Evolutionary conservation across 2,797 vertebrate species (phyloP).

Genomic region (Pteropus rufus): DNA sequence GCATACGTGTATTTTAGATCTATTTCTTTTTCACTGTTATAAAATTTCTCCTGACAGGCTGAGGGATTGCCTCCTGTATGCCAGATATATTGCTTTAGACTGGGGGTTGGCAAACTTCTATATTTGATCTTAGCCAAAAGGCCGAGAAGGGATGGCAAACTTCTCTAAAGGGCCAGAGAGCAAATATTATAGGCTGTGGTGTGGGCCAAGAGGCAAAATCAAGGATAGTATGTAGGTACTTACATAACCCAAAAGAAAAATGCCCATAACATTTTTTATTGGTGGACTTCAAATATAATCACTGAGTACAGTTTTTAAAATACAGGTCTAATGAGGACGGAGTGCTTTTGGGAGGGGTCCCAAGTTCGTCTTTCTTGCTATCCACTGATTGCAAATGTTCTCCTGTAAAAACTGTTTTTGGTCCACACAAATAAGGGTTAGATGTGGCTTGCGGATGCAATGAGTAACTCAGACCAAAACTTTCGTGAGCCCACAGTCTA

Average conservation of each 20-base stretch:
- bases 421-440: not conserved
- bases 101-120: not conserved
- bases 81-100: not conserved
- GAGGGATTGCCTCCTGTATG: not conserved
- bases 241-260: not conserved
- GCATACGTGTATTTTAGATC: not conserved
- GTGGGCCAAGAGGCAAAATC: not conserved
- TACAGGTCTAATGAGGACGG: not conserved
- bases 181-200: not conserved
- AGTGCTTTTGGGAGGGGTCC: not conserved
- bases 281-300: not conserved
- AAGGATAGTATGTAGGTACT: not conserved
- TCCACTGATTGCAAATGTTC: not conserved
- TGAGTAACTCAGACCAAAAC: not conserved
- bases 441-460: not conserved
- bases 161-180: not conserved
- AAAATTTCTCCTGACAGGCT: not conserved
- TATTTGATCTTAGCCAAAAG: not conserved
- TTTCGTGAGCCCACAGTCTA: not conserved
- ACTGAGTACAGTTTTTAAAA: not conserved
- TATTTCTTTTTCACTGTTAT: not conserved
- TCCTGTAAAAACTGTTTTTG: not conserved
- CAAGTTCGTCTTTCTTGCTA: not conserved
- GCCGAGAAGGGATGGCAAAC: not conserved
- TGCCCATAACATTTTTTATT: not conserved